Evolutionary conservation across 1,140 invertebrate genomes (phyloP).

Genomic region (Monomorium pharaonis): DNA sequence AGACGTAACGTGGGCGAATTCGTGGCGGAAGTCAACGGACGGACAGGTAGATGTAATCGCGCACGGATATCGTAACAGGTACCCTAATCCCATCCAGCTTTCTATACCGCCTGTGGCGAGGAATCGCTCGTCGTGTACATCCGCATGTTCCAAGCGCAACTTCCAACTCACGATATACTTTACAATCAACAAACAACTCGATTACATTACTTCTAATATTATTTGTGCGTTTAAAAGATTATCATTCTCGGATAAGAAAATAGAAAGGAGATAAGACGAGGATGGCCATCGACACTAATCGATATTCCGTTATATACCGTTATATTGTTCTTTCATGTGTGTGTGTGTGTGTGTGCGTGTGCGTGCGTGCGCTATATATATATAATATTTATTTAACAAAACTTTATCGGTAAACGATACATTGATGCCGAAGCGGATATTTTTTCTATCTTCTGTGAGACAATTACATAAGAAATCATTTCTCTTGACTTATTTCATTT

Average conservation of each 20-base stretch:
- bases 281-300: not conserved
- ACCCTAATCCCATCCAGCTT: constrained; percentile 70
- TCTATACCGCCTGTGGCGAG: constrained; percentile 69
- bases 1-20: constrained; percentile 50
- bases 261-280: not conserved
- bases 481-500: constrained; percentile 44
- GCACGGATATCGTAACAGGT: constrained; percentile 68
- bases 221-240: not conserved
- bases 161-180: constrained; percentile 13
- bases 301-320: not conserved
- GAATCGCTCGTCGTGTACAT: not conserved
- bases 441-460: not conserved
- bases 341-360: too few relatives aligned
- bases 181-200: not conserved
- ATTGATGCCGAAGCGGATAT: not conserved
- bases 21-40: constrained; percentile 62
- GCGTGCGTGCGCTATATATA: too few relatives aligned
- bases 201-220: not conserved
- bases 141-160: not conserved
- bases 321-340: too few relatives aligned
- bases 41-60: constrained; percentile 64
- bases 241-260: not conserved
- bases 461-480: constrained; percentile 31
- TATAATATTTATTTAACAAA: not conserved
- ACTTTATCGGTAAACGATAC: constrained; percentile 29